Percentiles rank a stretch among this genome's conserved stretches.
These are phyloP conservation scores for Neodiprion pinetum DNA, from an alignment of 1,140 invertebrate species.

Conservation along the genomic window DNA sequence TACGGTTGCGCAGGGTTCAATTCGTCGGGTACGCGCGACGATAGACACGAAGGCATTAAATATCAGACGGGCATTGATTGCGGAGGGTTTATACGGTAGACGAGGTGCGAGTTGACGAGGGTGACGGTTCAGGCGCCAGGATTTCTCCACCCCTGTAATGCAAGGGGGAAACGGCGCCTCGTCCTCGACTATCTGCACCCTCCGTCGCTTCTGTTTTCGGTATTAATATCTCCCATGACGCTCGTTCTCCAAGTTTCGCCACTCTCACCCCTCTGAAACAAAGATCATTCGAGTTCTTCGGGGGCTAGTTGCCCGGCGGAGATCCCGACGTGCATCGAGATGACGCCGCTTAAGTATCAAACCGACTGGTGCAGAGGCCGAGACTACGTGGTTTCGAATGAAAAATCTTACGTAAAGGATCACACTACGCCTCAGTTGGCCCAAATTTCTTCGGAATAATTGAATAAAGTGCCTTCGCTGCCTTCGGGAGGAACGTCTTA, in stretches of 20 bases:
- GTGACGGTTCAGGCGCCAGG: neutral
- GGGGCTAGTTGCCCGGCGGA: neutral
- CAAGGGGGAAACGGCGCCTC: neutral
- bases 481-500: neutral
- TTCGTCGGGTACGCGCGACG: neutral
- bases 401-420: no score
- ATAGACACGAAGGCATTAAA: constrained; percentile 4
- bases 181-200: neutral
- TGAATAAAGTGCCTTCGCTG: no score
- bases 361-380: neutral
- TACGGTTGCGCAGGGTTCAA: neutral
- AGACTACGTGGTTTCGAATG: no score
- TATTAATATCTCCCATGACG: constrained; percentile 7
- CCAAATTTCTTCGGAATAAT: no score
- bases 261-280: neutral
- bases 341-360: constrained; percentile 4
- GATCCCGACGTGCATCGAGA: neutral
- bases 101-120: constrained; percentile 6
- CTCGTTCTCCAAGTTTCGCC: constrained; percentile 1
- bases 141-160: neutral
- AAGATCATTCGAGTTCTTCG: constrained; percentile 1
- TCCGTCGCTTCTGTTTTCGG: neutral
- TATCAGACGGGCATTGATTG: constrained; percentile 2
- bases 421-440: neutral
- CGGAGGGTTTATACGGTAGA: neutral